Evolutionary conservation across 2,888 invertebrate species (phyloP).

Genomic region (Drosophila quasianomalipes): DNA sequence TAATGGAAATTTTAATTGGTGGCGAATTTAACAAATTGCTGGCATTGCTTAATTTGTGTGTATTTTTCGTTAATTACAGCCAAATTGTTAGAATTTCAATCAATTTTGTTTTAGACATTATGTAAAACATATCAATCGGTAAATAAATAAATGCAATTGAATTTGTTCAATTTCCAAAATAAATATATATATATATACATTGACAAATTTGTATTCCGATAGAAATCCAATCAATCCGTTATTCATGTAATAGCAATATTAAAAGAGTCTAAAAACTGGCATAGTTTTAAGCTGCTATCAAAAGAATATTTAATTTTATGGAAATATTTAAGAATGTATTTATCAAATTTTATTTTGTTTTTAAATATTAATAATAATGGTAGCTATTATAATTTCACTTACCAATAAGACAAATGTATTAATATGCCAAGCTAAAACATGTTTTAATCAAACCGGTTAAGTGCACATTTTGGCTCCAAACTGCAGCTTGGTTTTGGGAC

Average conservation of each 20-base stretch:
- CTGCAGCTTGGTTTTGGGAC: slow-evolving; percentile 9
- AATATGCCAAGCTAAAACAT: background rate
- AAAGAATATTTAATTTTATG: background rate
- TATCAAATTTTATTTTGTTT: background rate
- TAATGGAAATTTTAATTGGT: background rate
- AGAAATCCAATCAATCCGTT: background rate
- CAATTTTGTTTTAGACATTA: background rate
- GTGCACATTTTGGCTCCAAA: slow-evolving; percentile 21
- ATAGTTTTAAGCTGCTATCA: background rate
- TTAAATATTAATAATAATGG: background rate
- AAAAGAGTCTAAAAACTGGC: background rate
- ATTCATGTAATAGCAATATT: background rate
- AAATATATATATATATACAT: background rate
- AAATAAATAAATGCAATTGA: no score
- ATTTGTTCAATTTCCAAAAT: slow-evolving; percentile 1
- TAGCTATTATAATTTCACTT: background rate
- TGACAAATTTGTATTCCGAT: background rate
- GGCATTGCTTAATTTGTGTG: background rate
- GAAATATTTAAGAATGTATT: background rate
- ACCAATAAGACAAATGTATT: background rate
- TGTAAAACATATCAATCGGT: background rate
- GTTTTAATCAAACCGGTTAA: background rate
- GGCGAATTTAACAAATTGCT: background rate
- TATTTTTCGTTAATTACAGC: background rate
- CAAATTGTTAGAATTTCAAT: background rate